Percentiles rank a stretch among this genome's conserved stretches.
These are phyloP conservation scores for Spheniscus mendiculus DNA, from an alignment of 2,113 vertebrate genomes.

Conservation along the genomic window DNA sequence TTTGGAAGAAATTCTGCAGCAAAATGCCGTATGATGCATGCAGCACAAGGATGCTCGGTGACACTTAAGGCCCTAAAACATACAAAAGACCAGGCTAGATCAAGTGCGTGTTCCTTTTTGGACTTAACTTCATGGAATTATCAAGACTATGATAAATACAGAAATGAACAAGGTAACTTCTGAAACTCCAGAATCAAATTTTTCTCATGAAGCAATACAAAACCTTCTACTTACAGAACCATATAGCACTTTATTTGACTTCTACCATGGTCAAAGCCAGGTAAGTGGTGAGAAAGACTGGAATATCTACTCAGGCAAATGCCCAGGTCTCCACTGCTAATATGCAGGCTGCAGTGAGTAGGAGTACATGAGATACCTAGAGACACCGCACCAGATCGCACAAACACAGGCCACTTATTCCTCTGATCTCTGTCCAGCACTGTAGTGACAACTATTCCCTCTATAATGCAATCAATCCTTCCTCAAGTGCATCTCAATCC, in stretches of 20 bases:
- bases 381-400: not conserved
- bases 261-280: not conserved
- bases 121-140: not conserved
- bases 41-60: not conserved
- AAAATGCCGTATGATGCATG: fast-evolving
- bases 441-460: not conserved
- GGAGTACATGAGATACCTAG: too few relatives aligned
- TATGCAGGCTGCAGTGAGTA: not conserved
- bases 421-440: not conserved
- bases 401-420: too few relatives aligned
- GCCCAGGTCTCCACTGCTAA: too few relatives aligned
- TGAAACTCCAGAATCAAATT: not conserved
- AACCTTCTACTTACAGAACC: not conserved
- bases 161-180: not conserved
- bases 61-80: not conserved
- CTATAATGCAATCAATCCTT: not conserved
- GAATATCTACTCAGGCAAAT: not conserved
- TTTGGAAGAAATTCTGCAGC: not conserved
- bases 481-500: not conserved
- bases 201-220: not conserved
- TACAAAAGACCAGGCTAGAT: not conserved
- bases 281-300: too few relatives aligned
- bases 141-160: not conserved
- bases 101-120: not conserved
- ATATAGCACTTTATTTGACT: too few relatives aligned